Percentiles rank a stretch among this genome's conserved stretches.
These are phyloP conservation scores for Fratercula arctica DNA, from an alignment of 2,797 vertebrate genomes.

Conservation along the genomic window DNA sequence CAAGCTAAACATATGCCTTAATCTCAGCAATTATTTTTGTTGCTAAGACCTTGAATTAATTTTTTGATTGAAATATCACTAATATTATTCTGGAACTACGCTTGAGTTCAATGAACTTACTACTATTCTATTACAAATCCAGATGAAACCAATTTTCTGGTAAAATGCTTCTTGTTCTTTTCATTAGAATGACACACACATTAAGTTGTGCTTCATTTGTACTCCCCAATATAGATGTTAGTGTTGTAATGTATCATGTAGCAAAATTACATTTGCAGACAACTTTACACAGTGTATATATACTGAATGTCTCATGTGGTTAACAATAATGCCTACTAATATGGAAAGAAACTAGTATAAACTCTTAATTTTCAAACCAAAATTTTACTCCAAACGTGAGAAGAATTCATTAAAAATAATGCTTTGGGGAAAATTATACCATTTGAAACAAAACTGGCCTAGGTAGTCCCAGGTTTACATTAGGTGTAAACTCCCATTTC, in stretches of 20 bases:
- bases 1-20: slow-evolving; percentile 29
- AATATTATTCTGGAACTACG: slow-evolving; percentile 72
- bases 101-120: slow-evolving; percentile 66
- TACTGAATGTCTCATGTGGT: slow-evolving; percentile 39
- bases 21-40: slow-evolving; percentile 48
- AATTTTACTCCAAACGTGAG: slow-evolving; percentile 2
- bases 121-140: slow-evolving; percentile 73
- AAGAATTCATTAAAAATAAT: slow-evolving; percentile 19
- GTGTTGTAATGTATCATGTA: slow-evolving; percentile 56
- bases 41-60: slow-evolving; percentile 53
- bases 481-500: not conserved
- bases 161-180: slow-evolving; percentile 74
- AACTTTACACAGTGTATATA: slow-evolving; percentile 37
- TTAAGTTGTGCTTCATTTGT: slow-evolving; percentile 72
- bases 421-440: slow-evolving; percentile 12
- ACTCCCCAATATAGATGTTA: slow-evolving; percentile 58
- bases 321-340: slow-evolving; percentile 54
- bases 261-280: slow-evolving; percentile 68
- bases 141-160: slow-evolving; percentile 79
- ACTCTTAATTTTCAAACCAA: slow-evolving; percentile 44
- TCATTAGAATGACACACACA: slow-evolving; percentile 76
- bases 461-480: not conserved
- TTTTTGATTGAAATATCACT: slow-evolving; percentile 66
- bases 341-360: slow-evolving; percentile 38
- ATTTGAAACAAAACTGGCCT: not conserved